phyloP scores from a whole-genome alignment of 2,888 invertebrate genomes.

The Oscheius sp. region DNA sequence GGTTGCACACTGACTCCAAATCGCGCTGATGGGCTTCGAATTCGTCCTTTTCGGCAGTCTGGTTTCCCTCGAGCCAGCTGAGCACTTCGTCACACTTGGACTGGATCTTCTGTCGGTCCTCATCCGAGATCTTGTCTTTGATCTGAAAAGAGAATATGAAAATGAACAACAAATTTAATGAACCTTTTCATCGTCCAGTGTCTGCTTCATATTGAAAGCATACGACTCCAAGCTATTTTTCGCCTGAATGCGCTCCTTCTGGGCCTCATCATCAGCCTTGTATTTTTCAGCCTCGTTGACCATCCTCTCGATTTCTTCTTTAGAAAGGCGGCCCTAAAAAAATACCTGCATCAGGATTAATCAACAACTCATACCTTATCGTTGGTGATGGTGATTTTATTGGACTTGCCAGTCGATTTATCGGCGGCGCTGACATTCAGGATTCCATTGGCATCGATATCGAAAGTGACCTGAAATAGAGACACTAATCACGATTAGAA shows the following conservation, averaged over 20 bases:
- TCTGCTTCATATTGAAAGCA: slow-evolving; percentile 93
- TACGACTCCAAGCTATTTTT: slow-evolving; percentile 90
- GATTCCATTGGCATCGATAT: slow-evolving; percentile 86
- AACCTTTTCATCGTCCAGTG: slow-evolving; percentile 87
- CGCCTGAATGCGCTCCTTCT: slow-evolving; percentile 79
- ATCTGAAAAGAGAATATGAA: slow-evolving; percentile 46
- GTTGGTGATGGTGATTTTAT: slow-evolving; percentile 79
- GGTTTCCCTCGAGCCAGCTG: slow-evolving; percentile 80
- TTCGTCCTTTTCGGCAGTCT: slow-evolving; percentile 81
- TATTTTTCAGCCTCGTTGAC: slow-evolving; percentile 93
- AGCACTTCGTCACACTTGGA: slow-evolving; percentile 91
- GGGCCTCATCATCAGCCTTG: slow-evolving; percentile 80
- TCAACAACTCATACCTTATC: slow-evolving; percentile 84
- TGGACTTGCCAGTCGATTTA: slow-evolving; percentile 79
- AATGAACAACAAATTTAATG: not conserved
- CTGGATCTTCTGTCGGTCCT: slow-evolving; percentile 85
- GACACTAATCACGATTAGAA: not conserved
- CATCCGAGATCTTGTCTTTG: slow-evolving; percentile 89
- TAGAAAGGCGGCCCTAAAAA: slow-evolving; percentile 78
- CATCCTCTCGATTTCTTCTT: slow-evolving; percentile 88
- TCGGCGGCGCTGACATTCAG: slow-evolving; percentile 92
- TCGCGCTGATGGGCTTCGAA: slow-evolving; percentile 85
- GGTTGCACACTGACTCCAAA: slow-evolving; percentile 89
- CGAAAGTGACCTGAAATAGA: slow-evolving; percentile 76
- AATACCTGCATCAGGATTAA: no score